Conservation (phyloP, 2,888 invertebrate species). For the Biston stratarius region DNA sequence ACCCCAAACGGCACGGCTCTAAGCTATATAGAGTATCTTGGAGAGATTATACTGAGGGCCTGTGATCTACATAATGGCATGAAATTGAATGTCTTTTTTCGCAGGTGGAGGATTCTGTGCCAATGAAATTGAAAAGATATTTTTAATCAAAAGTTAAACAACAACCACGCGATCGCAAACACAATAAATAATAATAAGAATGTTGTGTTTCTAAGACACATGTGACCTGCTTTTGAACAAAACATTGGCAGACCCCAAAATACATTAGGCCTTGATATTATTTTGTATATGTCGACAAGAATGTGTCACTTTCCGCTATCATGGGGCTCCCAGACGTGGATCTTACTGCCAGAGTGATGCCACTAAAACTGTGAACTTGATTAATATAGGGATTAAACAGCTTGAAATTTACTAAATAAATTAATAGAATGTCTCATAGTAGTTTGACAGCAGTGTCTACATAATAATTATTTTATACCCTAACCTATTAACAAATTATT, state of each 20-base stretch:
- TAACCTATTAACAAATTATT: too few species aligned
- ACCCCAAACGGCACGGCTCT: constrained; percentile 16
- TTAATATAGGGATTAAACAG: background rate
- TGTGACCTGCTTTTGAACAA: constrained; percentile 13
- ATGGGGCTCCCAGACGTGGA: constrained; percentile 25
- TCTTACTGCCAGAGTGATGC: constrained; percentile 10
- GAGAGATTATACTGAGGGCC: constrained; percentile 20
- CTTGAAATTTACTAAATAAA: background rate
- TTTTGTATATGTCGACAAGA: constrained; percentile 13
- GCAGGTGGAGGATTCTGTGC: constrained; percentile 2
- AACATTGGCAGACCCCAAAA: constrained; percentile 5
- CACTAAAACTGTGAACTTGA: constrained; percentile 14
- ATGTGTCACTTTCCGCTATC: constrained; percentile 24
- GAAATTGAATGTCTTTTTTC: constrained; percentile 22
- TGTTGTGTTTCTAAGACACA: background rate
- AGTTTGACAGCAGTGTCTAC: too few species aligned
- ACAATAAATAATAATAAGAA: background rate
- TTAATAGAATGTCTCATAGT: too few species aligned
- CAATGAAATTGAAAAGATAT: background rate
- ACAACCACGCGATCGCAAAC: background rate
- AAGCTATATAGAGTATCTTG: constrained; percentile 19
- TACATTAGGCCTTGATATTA: constrained; percentile 11
- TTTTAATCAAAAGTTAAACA: background rate
- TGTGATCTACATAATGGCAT: constrained; percentile 24
- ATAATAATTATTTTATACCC: too few species aligned